Conservation (phyloP, 2,888 invertebrate genomes). For the Nasonia oneida region DNA sequence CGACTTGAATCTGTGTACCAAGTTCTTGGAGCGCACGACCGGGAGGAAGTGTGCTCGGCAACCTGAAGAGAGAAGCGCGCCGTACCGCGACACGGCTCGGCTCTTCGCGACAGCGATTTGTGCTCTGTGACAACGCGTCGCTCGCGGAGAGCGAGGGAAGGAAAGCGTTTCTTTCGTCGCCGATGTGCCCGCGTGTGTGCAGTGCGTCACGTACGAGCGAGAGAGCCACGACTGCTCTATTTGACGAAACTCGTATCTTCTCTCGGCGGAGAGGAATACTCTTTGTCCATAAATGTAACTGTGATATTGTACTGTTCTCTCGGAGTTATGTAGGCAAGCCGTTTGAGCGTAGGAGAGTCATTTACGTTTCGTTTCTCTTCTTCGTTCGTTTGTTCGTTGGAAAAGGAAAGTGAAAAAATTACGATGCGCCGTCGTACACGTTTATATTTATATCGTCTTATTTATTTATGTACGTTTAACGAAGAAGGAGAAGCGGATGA, state of each 20-base stretch:
- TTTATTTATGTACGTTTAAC: slow-evolving; percentile 47
- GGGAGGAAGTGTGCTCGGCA: neutral
- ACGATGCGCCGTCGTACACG: neutral
- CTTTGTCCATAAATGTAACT: slow-evolving; percentile 77
- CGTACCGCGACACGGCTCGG: neutral
- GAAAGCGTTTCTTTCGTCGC: neutral
- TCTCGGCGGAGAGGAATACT: slow-evolving; percentile 61
- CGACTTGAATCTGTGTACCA: slow-evolving; percentile 37
- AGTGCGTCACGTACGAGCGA: slow-evolving; percentile 13
- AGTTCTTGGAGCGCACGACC: neutral
- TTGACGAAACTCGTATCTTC: slow-evolving; percentile 20
- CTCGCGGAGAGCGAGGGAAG: neutral
- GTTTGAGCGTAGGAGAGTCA: slow-evolving; percentile 41
- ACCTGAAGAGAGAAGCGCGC: neutral
- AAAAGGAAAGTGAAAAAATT: slow-evolving; percentile 19
- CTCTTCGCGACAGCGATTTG: too few relatives aligned
- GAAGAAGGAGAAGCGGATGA: too few relatives aligned
- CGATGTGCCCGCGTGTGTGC: neutral
- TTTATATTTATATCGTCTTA: slow-evolving; percentile 53
- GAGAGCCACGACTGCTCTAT: neutral
- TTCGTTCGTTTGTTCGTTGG: slow-evolving; percentile 16
- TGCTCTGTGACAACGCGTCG: neutral
- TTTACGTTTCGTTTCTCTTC: slow-evolving; percentile 37
- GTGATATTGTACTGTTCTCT: slow-evolving; percentile 75
- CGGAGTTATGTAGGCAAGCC: slow-evolving; percentile 48